Conservation (phyloP, 30 jellyfish, hydroid and myxozoan genomes). For the Pelagia noctiluca region DNA sequence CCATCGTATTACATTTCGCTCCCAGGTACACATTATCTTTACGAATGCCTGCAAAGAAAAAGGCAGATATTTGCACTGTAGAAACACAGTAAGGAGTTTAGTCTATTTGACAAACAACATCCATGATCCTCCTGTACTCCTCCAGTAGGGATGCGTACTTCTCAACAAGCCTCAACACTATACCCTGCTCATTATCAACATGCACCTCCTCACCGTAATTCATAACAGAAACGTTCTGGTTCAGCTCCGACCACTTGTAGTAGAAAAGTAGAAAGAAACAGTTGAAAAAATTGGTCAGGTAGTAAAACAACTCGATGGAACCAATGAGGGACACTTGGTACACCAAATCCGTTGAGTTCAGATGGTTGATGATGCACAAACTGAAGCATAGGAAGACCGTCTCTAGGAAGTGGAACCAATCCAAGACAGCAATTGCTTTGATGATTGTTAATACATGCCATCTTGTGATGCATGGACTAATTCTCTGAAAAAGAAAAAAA, state of each 20-base stretch:
- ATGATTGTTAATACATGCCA: slow-evolving; percentile 88
- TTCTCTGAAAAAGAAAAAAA: slow-evolving; percentile 63
- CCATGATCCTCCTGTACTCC: slow-evolving; percentile 73
- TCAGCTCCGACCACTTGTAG: slow-evolving; percentile 84
- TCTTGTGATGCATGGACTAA: slow-evolving; percentile 72
- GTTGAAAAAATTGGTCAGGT: slow-evolving; percentile 73
- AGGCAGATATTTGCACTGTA: too few relatives aligned
- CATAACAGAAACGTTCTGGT: slow-evolving; percentile 65
- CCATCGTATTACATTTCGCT: too few relatives aligned
- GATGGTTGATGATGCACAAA: slow-evolving; percentile 81
- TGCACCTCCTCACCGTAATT: slow-evolving; percentile 53
- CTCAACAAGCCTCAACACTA: slow-evolving; percentile 56
- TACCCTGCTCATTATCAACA: slow-evolving; percentile 36
- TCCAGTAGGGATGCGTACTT: slow-evolving; percentile 75
- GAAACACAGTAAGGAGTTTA: neutral
- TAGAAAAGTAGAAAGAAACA: slow-evolving; percentile 84
- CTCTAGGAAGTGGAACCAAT: slow-evolving; percentile 96
- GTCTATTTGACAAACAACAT: slow-evolving; percentile 75
- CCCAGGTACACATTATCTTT: too few relatives aligned
- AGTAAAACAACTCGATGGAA: slow-evolving; percentile 80
- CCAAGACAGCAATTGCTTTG: slow-evolving; percentile 85
- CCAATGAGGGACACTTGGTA: slow-evolving; percentile 94
- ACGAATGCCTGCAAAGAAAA: too few relatives aligned
- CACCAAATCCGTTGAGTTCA: slow-evolving; percentile 89
- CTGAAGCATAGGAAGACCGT: slow-evolving; percentile 86